Conservation (phyloP, 2,888 invertebrate species). For the Caenorhabditis sinica region DNA sequence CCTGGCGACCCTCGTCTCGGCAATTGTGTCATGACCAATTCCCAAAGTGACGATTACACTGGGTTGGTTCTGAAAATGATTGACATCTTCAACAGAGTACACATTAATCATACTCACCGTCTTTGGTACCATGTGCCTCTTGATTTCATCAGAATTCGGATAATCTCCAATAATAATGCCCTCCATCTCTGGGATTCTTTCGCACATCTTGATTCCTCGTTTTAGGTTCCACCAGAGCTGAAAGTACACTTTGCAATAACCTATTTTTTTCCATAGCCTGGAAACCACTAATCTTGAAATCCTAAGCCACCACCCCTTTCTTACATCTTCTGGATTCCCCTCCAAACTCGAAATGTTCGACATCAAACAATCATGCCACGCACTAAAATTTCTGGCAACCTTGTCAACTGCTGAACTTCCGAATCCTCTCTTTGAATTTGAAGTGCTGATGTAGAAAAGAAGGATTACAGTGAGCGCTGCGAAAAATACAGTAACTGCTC, state of each 20-base stretch:
- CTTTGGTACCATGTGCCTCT: constrained; percentile 63
- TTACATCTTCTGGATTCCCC: constrained; percentile 40
- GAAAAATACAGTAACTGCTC: constrained; percentile 12
- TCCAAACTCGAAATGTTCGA: constrained; percentile 27
- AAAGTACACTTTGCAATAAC: neutral
- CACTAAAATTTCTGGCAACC: constrained; percentile 32
- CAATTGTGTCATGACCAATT: constrained; percentile 67
- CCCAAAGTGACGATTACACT: constrained; percentile 61
- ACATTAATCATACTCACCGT: constrained; percentile 5
- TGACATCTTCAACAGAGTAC: neutral
- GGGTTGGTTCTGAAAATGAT: constrained; percentile 2
- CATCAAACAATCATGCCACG: constrained; percentile 52
- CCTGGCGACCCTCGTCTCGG: constrained; percentile 51
- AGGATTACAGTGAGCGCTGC: constrained; percentile 22
- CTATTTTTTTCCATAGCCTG: neutral
- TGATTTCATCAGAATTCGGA: constrained; percentile 66
- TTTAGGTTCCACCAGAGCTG: constrained; percentile 57
- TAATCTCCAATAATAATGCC: constrained; percentile 48
- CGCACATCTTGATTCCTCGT: constrained; percentile 50
- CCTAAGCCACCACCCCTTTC: too few species aligned
- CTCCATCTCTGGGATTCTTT: constrained; percentile 38
- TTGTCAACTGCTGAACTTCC: constrained; percentile 22
- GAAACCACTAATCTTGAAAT: neutral
- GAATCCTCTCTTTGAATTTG: constrained; percentile 4
- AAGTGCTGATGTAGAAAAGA: constrained; percentile 35